Conservation (phyloP, 2,797 vertebrate genomes). For the Alauda arvensis region DNA sequence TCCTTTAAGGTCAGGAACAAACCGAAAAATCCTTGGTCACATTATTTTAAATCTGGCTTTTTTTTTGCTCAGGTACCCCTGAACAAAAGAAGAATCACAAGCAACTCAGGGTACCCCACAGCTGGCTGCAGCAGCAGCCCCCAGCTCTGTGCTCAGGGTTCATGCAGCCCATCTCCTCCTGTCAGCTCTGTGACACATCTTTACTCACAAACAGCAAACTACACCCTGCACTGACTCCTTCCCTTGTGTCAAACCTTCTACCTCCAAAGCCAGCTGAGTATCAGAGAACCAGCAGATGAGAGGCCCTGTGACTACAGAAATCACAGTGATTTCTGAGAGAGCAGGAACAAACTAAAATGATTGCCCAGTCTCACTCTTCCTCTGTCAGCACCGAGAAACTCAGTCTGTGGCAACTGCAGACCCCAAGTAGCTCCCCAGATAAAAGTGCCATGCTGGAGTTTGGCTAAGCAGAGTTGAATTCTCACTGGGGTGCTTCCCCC, state of each 20-base stretch:
- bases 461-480: not conserved
- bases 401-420: not conserved
- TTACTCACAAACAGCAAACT: not conserved
- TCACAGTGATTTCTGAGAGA: not conserved
- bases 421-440: not conserved
- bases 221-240: not conserved
- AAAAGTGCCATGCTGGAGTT: not conserved
- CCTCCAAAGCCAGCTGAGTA: not conserved
- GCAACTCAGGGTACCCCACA: accelerated
- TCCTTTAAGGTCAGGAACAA: not conserved
- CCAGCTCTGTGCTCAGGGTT: not conserved
- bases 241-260: not conserved
- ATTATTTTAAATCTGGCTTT: not conserved
- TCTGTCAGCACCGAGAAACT: not conserved
- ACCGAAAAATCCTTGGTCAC: not conserved
- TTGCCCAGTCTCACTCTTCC: not conserved
- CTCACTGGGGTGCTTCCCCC: not conserved
- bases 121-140: not conserved
- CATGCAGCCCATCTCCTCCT: not conserved
- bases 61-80: not conserved
- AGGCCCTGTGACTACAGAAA: not conserved
- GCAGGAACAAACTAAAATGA: not conserved
- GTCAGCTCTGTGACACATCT: not conserved
- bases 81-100: not conserved
- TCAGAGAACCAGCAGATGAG: not conserved